Evolutionary conservation across 2,797 vertebrate genomes (phyloP), one percentile per base, ranked within the genome.

Genomic region (Hyperoplus lanceolatus): DNA sequence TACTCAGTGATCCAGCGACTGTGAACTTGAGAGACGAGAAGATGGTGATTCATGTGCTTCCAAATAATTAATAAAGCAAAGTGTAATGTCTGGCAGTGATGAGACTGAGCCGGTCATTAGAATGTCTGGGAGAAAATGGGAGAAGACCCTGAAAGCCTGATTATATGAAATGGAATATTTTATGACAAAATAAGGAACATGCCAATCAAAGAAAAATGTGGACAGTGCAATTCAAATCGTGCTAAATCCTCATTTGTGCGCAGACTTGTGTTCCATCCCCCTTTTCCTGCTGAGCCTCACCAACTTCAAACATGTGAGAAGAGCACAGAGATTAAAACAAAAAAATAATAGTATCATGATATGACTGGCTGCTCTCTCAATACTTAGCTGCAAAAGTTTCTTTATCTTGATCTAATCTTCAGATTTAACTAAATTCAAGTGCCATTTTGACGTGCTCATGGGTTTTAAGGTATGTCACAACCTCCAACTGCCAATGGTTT

Each of bases 11-110:
- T 75, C 79, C 63, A 77, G 54, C 0, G 48, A 36, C 75, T 79
- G 76, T 76, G 72, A 88, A 79, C 67, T 71, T 62, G 70, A 75
- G 51, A 60, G 74, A 56, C n/a, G 61, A 65, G 50, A 65, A 54
- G 57, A 43, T 42, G n/a, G 36, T 54, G 64, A 80, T 78, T 45
- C 49, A 66, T 66, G 59, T 57, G 64, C 18, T 67, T 76, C 38
- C 54, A 58, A 43, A 48, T 55, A 21, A 29, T 29, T 21, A 43
- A 54, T 39, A 53, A 63, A 70, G 12, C 29, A 29, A 41, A 65
- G 13, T 7, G 45, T 41, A 53, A 13, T 41, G 13, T 62, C 36
- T n/a, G 13, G 7, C 9, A 42, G 50, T 9, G 50, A n/a, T 39
- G 46, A 7, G 59, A 69, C 55, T 41, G 5, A 69, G 18, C 3